Evolutionary conservation across 2,113 vertebrate genomes (phyloP), one percentile per base, ranked within the genome.

Genomic region (Anhinga rufa): DNA sequence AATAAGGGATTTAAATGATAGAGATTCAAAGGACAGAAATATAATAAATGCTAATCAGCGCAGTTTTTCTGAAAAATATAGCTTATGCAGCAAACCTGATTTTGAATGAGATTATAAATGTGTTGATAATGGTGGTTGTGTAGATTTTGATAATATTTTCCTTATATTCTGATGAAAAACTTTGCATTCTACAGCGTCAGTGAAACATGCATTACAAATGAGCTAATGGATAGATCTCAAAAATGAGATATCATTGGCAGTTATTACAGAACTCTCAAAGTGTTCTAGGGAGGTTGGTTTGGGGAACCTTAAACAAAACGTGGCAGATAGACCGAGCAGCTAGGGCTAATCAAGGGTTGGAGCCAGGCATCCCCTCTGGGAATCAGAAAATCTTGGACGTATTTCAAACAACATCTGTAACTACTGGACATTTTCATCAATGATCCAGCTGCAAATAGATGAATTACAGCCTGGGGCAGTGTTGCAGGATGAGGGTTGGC

Each of bases 81-180:
- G 38, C 51, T 92, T 78, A 74, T 68, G 26, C 48, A 86, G 69
- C n/a, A 90, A 93, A 77, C 17, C 21, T 78, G 82, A 80, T 95
- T 93, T 83, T 74, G 32, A 86, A 48, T 46, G 54, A 86, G 85
- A 92, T 94, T 74, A 86, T 61, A 71, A 71, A 81, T 65, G 55
- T 64, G 21, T 86, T 90, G 86, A 74, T 90, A 84, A 96, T 88
- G 58, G 49, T 61, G 58, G 9, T 44, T 80, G 24, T 72, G 21
- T 58, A 91, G 83, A 80, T 79, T 95, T 79, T 80, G 57, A 85
- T 72, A 92, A 61, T 76, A 82, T 89, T 92, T 92, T 92, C 46
- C 58, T 48, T 83, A 54, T 32, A 80, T 80, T 80, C 68, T 82
- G 34, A 76, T 85, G 75, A 88, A 89, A 96, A 93, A 25, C 34